Conservation (phyloP, 2,113 vertebrate species). For the Chionis minor region DNA sequence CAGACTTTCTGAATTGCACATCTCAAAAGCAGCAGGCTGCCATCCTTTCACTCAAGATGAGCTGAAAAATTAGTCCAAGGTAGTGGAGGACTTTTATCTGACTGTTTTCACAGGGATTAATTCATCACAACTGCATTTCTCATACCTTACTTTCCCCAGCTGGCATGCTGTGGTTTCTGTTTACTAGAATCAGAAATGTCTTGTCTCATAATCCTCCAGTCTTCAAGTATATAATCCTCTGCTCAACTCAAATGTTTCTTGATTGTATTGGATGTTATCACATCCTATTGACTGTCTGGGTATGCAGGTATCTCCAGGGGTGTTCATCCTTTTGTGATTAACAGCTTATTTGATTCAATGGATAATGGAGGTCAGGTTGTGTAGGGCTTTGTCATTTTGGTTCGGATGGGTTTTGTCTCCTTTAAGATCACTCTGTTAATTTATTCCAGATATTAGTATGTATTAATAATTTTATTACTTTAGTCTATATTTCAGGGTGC, state of each 20-base stretch:
- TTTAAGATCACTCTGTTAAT: conserved; percentile 49
- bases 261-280: conserved; percentile 66
- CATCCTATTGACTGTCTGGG: conserved; percentile 39
- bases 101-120: conserved; percentile 34
- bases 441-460: conserved; percentile 39
- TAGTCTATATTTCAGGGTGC: not conserved
- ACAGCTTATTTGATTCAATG: conserved; percentile 59
- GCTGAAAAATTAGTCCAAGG: not conserved
- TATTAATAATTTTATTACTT: not conserved
- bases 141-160: not conserved
- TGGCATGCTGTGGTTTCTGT: conserved; percentile 33
- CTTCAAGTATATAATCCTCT: conserved; percentile 54
- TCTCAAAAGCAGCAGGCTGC: not conserved
- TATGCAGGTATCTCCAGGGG: conserved; percentile 39
- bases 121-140: conserved; percentile 44
- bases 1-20: not conserved
- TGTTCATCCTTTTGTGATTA: conserved; percentile 70
- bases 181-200: conserved; percentile 59
- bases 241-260: conserved; percentile 65
- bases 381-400: conserved; percentile 17
- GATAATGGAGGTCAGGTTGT: conserved; percentile 37
- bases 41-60: not conserved
- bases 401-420: not conserved
- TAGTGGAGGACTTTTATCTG: not conserved
- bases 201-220: conserved; percentile 60